Evolutionary conservation across 2,888 invertebrate genomes (phyloP), one percentile per base, ranked within the genome.

Genomic region (Amblyteles armatorius): DNA sequence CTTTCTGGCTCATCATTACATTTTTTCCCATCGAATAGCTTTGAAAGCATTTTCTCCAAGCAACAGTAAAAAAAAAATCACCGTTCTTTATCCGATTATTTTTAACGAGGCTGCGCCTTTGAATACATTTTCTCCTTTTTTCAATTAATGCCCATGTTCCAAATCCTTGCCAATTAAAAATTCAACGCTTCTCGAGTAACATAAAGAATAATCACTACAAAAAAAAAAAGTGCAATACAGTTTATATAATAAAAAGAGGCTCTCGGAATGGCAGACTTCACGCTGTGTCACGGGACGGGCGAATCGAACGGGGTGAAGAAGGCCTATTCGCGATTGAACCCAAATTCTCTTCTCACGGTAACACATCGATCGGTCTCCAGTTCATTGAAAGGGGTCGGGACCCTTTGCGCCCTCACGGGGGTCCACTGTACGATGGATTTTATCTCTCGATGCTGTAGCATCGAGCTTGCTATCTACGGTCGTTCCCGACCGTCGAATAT

Each of bases 401-500:
- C 71, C 78, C 78, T 60, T 55, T 19, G 7, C 50, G 33, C 50
- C 26, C 73, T 26, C 57, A 29, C 57, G 16, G 44, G 60, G 1
- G 48, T 36, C 6, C 22, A 16, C 36, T 52, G 44, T 22, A 57
- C 57, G 33, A 65, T 13, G 67, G 72, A 82, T 83, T 74, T 74
- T 79, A 83, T 79, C 69, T 86, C 73, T 67, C 82, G 63, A 74
- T 76, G 82, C 13, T 63, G 29, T 81, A 77, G 44, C 76, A 84
- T 79, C 85, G 84, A 79, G 84, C 50, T 63, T 29, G 68, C 57
- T 80, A 79, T 82, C 79, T 77, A 36, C 80, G 78, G 85, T 83
- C 86, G 85, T 87, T 83, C 22, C 40, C 13, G 7, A 86, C 63
- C 82, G 52, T 82, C 82, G 65, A 84, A 86, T 82, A 80, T 83